Conservation (phyloP, 2,113 vertebrate species). For the Clinocottus analis region DNA sequence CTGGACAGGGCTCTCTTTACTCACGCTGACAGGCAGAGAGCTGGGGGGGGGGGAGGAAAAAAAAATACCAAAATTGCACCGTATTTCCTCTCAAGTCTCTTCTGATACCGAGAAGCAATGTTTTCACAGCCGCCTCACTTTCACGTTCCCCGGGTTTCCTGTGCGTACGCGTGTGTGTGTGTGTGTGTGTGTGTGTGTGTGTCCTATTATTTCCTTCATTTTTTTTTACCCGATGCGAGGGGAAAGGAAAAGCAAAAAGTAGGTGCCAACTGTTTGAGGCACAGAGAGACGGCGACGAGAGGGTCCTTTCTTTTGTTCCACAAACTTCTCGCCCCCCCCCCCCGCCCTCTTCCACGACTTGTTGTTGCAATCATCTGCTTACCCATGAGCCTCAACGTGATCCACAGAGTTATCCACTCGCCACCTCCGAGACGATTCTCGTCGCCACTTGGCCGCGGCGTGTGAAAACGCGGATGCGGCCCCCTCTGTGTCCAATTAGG, state of each 20-base stretch:
- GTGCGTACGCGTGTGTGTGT: no score
- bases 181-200: slow-evolving; percentile 20
- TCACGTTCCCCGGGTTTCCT: slow-evolving; percentile 35
- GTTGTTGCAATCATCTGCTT: slow-evolving; percentile 75
- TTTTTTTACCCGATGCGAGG: slow-evolving; percentile 23
- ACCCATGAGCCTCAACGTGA: slow-evolving; percentile 73
- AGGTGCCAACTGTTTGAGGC: slow-evolving; percentile 54
- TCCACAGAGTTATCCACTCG: slow-evolving; percentile 80
- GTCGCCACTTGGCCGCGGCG: slow-evolving; percentile 11
- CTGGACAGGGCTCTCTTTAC: slow-evolving; percentile 62
- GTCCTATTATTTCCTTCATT: slow-evolving; percentile 5
- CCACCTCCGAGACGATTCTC: slow-evolving; percentile 72
- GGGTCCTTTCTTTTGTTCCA: slow-evolving; percentile 41
- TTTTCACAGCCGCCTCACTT: slow-evolving; percentile 71
- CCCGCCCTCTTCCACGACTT: slow-evolving; percentile 14
- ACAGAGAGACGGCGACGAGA: slow-evolving; percentile 27
- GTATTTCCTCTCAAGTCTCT: slow-evolving; percentile 70
- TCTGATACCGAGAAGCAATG: slow-evolving; percentile 68
- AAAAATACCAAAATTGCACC: slow-evolving; percentile 56
- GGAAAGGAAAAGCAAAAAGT: slow-evolving; percentile 41
- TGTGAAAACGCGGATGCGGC: slow-evolving; percentile 79
- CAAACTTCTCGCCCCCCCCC: slow-evolving; percentile 6
- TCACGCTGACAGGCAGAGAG: slow-evolving; percentile 66
- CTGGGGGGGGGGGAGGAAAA: slow-evolving; percentile 39
- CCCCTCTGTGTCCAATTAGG: slow-evolving; percentile 87